phyloP scores from a whole-genome alignment of 2,888 invertebrate genomes.

The Omphaloscelis lunosa region DNA sequence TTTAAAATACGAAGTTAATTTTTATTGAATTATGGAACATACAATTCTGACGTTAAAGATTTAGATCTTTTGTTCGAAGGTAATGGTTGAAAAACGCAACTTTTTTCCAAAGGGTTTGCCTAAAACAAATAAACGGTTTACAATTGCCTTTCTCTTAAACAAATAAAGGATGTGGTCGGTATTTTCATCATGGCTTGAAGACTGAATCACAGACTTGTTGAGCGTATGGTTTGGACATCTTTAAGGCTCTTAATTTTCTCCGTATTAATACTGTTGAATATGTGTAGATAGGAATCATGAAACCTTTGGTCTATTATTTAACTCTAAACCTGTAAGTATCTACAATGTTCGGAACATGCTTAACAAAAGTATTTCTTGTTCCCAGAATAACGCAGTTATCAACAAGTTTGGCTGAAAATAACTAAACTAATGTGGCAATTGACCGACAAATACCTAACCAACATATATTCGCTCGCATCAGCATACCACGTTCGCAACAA shows the following conservation, averaged over 20 bases:
- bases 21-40: constrained; percentile 44
- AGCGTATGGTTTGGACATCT: not conserved
- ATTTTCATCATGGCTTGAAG: constrained; percentile 81
- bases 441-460: constrained; percentile 20
- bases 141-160: constrained; percentile 85
- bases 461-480: constrained; percentile 26
- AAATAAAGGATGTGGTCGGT: constrained; percentile 86
- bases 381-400: constrained; percentile 35
- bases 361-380: constrained; percentile 33
- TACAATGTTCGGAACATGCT: constrained; percentile 27
- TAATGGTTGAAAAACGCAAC: constrained; percentile 70
- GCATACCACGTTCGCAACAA: constrained; percentile 29
- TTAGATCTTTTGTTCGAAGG: not conserved
- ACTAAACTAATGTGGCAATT: constrained; percentile 34
- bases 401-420: constrained; percentile 15
- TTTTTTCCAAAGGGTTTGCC: constrained; percentile 81
- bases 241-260: not conserved
- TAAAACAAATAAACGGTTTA: constrained; percentile 83
- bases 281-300: not conserved
- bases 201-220: constrained; percentile 54
- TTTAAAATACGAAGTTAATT: constrained; percentile 38
- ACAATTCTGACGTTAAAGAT: constrained; percentile 4
- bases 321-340: constrained; percentile 18
- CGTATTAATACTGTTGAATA: not conserved
- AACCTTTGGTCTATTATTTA: not conserved